Percentiles rank a stretch among this genome's conserved stretches.
Conservation (phyloP, 35 echinoderm and acorn worm genomes). For the Hemicentrotus pulcherrimus region DNA sequence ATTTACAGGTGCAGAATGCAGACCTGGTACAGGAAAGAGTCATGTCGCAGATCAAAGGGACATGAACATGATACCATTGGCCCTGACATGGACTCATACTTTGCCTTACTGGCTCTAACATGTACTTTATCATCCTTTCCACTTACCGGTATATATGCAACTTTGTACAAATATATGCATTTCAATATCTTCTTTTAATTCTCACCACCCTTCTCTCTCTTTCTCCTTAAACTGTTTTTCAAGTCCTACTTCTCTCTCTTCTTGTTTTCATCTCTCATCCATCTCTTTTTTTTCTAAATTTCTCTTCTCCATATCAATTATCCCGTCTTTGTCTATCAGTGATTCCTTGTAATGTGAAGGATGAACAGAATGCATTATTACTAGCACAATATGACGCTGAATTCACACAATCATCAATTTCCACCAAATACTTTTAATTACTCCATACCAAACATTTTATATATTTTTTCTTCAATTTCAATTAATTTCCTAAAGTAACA, state of each 20-base stretch:
- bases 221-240: background rate
- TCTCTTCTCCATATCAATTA: too few relatives aligned
- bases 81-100: too few relatives aligned
- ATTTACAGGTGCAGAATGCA: background rate
- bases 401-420: background rate
- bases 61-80: too few relatives aligned
- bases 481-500: background rate
- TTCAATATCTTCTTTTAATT: too few relatives aligned
- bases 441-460: background rate
- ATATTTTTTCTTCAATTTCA: background rate
- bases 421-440: constrained; percentile 14
- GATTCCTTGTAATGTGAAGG: background rate
- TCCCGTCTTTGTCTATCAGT: background rate
- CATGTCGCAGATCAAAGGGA: background rate
- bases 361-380: too few relatives aligned
- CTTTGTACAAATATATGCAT: too few relatives aligned
- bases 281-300: too few relatives aligned
- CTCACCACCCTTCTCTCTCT: background rate
- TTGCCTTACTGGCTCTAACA: too few relatives aligned
- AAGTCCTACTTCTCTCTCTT: background rate
- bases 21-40: background rate
- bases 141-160: too few relatives aligned
- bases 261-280: background rate
- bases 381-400: background rate
- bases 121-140: too few relatives aligned